Percentiles rank a stretch among this genome's conserved stretches.
Conservation (phyloP, 1,140 invertebrate genomes). For the Drosophila sechellia region DNA sequence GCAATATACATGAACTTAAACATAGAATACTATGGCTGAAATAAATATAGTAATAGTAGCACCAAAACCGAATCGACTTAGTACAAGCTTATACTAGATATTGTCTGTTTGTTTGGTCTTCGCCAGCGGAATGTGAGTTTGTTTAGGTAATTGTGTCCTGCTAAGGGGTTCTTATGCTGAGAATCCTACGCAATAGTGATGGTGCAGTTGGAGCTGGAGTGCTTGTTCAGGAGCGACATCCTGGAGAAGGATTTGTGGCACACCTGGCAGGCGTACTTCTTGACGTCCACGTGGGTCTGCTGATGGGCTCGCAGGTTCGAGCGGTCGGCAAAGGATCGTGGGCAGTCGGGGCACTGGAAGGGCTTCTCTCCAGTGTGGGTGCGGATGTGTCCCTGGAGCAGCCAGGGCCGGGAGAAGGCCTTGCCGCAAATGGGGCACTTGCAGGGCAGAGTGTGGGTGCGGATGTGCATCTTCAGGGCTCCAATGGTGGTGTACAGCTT, state of each 20-base stretch:
- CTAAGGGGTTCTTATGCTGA: background rate
- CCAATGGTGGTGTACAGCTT: slow-evolving; percentile 86
- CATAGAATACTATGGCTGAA: slow-evolving; percentile 36
- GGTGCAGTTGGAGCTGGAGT: slow-evolving; percentile 86
- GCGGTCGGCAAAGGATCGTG: slow-evolving; percentile 97
- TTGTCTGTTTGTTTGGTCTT: slow-evolving; percentile 74
- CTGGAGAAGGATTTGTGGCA: slow-evolving; percentile 89
- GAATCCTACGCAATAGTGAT: slow-evolving; percentile 74
- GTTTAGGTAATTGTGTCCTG: background rate
- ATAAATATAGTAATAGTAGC: slow-evolving; percentile 63
- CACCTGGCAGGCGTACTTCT: slow-evolving; percentile 85
- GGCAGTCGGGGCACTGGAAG: slow-evolving; percentile 97
- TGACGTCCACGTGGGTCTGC: slow-evolving; percentile 87
- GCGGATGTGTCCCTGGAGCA: slow-evolving; percentile 96
- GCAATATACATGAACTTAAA: slow-evolving; percentile 70
- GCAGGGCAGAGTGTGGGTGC: slow-evolving; percentile 95
- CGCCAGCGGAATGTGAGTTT: slow-evolving; percentile 75
- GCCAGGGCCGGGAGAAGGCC: slow-evolving; percentile 98
- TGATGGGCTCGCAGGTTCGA: slow-evolving; percentile 91
- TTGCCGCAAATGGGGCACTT: slow-evolving; percentile 98
- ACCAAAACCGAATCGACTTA: slow-evolving; percentile 74
- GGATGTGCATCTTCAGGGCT: slow-evolving; percentile 89
- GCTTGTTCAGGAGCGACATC: slow-evolving; percentile 97
- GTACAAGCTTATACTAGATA: slow-evolving; percentile 37
- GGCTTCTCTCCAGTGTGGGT: slow-evolving; percentile 96